These are phyloP conservation scores for Sarcophaga peregrina DNA, from an alignment of 1,140 invertebrate species.

Conservation along the genomic window DNA sequence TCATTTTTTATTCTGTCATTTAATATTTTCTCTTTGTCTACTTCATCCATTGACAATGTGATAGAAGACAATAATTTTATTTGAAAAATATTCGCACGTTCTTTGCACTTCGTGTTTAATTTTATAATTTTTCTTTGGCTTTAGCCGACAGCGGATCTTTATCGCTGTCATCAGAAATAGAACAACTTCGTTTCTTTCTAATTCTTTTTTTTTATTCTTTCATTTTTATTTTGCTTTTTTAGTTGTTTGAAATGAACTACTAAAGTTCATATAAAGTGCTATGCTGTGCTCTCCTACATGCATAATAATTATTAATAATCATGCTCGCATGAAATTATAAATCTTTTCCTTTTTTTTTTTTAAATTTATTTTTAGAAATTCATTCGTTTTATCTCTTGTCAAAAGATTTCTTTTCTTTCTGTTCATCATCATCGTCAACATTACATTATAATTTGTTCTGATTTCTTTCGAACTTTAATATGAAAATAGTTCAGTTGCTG, in stretches of 20 bases:
- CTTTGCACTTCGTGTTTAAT: background rate
- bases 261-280: too few species aligned
- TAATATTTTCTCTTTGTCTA: too few species aligned
- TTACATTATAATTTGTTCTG: too few species aligned
- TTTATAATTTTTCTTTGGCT: background rate
- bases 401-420: background rate
- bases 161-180: background rate
- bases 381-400: background rate
- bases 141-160: background rate
- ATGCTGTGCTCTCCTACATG: background rate
- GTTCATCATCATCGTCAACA: too few species aligned
- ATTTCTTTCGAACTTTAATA: background rate
- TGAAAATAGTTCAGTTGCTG: background rate
- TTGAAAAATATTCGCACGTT: background rate
- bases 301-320: background rate
- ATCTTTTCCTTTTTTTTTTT: background rate
- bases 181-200: background rate
- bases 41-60: too few species aligned
- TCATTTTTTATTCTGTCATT: too few species aligned
- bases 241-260: too few species aligned
- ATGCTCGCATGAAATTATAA: background rate
- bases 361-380: background rate
- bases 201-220: too few species aligned
- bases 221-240: too few species aligned
- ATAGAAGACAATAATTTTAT: too few species aligned